Percentiles rank a stretch among this genome's conserved stretches.
These are phyloP conservation scores for Peromyscus melanophrys DNA, from an alignment of 2,797 vertebrate species.

Conservation along the genomic window DNA sequence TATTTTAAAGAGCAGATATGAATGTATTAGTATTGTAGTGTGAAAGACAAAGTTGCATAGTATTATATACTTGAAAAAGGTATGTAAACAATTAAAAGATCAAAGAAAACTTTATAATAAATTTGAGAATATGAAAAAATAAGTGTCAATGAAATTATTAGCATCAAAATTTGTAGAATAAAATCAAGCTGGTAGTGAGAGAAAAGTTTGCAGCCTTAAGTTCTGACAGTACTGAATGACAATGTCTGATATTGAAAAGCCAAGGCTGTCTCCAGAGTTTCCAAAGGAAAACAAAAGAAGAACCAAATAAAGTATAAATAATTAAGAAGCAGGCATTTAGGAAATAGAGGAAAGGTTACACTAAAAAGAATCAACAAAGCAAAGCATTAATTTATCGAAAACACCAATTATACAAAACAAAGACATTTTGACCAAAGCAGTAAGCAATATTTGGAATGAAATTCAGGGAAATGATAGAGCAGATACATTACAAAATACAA, in stretches of 20 bases:
- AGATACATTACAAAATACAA: too few species aligned
- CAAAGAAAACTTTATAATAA: background rate
- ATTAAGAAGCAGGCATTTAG: background rate
- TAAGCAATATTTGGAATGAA: too few species aligned
- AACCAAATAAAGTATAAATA: background rate
- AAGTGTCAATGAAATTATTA: background rate
- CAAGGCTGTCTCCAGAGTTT: background rate
- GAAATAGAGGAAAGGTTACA: background rate
- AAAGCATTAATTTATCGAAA: background rate
- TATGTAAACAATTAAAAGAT: background rate
- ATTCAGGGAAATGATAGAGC: too few species aligned
- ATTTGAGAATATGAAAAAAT: background rate
- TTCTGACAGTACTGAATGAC: background rate
- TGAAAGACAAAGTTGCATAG: background rate
- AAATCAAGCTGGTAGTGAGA: background rate
- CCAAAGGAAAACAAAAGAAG: constrained; percentile 38
- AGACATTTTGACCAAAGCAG: too few species aligned
- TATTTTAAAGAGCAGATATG: constrained; percentile 2
- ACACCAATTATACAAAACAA: too few species aligned
- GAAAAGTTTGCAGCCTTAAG: background rate
- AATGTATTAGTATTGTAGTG: background rate
- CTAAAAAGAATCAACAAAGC: background rate
- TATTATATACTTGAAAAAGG: constrained; percentile 19
- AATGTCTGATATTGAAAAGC: background rate
- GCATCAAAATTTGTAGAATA: background rate